Conservation (phyloP, 1,140 invertebrate genomes). For the Panonychus citri region DNA sequence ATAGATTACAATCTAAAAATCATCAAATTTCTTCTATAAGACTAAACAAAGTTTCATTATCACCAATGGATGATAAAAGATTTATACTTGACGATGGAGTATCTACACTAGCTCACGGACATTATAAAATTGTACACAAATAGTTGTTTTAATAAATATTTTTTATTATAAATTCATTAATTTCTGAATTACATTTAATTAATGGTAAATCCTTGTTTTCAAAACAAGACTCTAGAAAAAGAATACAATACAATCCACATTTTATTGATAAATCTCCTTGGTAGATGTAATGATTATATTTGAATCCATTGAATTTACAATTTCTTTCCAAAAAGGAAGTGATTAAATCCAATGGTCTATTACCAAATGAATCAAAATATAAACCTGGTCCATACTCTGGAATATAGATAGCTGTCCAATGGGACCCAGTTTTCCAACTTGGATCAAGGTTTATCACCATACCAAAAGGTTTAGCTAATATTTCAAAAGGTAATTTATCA, state of each 20-base stretch:
- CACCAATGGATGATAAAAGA: not conserved
- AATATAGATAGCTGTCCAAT: not conserved
- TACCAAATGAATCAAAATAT: not conserved
- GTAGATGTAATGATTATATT: not conserved
- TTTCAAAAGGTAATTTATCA: not conserved
- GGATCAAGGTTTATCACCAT: not conserved
- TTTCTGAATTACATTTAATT: not conserved
- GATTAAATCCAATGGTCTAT: not conserved
- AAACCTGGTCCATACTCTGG: not conserved
- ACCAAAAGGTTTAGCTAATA: not conserved
- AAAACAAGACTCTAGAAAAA: not conserved
- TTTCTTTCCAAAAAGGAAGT: not conserved
- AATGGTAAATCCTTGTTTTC: not conserved
- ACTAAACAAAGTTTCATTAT: not conserved
- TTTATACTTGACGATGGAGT: not conserved
- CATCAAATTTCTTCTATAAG: not conserved
- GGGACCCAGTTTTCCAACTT: not conserved
- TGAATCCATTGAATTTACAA: not conserved
- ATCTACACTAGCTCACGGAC: not conserved
- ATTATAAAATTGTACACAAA: not conserved
- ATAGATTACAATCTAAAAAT: not conserved
- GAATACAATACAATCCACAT: not conserved
- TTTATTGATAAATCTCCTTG: not conserved
- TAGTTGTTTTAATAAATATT: not conserved
- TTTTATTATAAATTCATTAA: not conserved